Percentiles rank a stretch among this genome's conserved stretches.
Conservation (phyloP, 2,113 vertebrate genomes). For the Hydrochoerus hydrochaeris region DNA sequence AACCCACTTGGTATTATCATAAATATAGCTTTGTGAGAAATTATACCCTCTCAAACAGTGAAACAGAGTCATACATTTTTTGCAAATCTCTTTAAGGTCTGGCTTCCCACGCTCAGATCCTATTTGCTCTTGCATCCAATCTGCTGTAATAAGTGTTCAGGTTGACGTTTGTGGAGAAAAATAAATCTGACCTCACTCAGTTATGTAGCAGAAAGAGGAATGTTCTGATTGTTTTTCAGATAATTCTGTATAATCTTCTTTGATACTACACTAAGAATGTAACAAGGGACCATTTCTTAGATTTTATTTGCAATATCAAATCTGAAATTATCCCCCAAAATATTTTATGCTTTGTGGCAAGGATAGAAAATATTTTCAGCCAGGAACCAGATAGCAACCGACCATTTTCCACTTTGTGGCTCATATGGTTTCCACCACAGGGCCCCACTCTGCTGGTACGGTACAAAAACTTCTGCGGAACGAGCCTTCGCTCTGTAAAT, state of each 20-base stretch:
- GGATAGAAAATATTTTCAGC: neutral
- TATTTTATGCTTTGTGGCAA: neutral
- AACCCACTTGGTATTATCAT: neutral
- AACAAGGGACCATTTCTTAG: neutral
- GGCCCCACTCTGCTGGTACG: neutral
- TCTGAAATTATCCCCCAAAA: neutral
- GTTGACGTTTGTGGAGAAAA: neutral
- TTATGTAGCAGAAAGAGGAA: neutral
- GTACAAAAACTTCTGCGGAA: neutral
- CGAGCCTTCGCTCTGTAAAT: neutral
- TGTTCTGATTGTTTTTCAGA: neutral
- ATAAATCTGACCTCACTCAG: neutral
- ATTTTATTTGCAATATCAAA: neutral
- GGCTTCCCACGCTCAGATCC: neutral
- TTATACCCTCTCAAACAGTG: neutral
- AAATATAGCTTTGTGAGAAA: neutral
- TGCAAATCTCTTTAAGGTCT: neutral
- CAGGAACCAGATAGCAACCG: neutral
- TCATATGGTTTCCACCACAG: neutral
- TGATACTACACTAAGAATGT: neutral
- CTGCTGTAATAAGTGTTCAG: neutral
- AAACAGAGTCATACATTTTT: neutral
- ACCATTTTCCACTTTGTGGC: neutral
- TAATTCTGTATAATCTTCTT: neutral
- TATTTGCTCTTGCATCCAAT: neutral